Conservation (phyloP, 1,140 invertebrate species). For the Solen grandis region DNA sequence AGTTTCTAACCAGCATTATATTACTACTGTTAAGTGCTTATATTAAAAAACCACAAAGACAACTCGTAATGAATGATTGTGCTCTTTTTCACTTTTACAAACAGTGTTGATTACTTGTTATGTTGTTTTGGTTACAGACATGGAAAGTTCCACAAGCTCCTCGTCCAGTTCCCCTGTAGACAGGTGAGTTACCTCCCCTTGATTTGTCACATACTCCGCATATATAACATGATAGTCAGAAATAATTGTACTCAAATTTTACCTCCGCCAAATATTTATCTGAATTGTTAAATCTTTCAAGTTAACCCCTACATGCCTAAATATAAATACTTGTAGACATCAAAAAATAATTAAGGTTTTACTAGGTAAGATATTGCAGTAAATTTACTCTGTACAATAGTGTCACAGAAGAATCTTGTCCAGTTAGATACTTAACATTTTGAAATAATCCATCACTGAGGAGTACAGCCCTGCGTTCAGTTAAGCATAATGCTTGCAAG, state of each 20-base stretch:
- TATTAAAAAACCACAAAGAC: too few relatives aligned
- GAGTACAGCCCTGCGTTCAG: too few relatives aligned
- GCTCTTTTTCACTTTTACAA: too few relatives aligned
- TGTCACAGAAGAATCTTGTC: too few relatives aligned
- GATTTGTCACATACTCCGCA: not conserved
- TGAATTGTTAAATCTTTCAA: not conserved
- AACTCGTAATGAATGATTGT: too few relatives aligned
- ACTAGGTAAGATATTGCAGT: not conserved
- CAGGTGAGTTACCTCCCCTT: slow-evolving; percentile 62
- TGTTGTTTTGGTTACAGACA: slow-evolving; percentile 48
- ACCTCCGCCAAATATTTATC: not conserved
- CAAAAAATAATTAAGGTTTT: not conserved
- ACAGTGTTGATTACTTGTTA: too few relatives aligned
- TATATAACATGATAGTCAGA: not conserved
- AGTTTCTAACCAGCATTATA: too few relatives aligned
- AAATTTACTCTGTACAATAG: not conserved
- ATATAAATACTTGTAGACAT: not conserved
- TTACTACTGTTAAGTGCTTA: too few relatives aligned
- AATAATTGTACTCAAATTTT: not conserved
- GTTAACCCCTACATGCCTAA: not conserved
- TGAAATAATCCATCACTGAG: too few relatives aligned
- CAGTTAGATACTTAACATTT: too few relatives aligned
- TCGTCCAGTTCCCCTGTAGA: slow-evolving; percentile 76
- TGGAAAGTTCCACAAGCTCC: slow-evolving; percentile 72
- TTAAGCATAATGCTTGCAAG: too few relatives aligned